Base-by-base conservation (phyloP, 2,113 vertebrate species). In the Sprattus sprattus region DNA sequence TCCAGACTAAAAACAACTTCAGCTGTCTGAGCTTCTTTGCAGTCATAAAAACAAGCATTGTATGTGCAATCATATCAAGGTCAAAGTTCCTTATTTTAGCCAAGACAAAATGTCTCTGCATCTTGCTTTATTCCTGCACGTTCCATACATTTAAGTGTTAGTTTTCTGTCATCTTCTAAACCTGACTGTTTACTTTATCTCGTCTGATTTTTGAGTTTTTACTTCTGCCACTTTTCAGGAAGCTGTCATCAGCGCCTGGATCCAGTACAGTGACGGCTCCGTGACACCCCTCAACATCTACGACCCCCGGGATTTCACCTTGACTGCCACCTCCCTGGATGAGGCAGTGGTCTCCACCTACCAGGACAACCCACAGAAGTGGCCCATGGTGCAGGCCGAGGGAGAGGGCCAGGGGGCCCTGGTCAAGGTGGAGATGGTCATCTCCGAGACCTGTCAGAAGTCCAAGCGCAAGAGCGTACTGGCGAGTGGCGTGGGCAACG, bases 371-470 rank as follows among this genome's bases (percentile, higher is more conserved):
- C 91, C 92, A 85, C 91, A 96, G 49, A 92, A 87, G 15, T 97
- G 97, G 97, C 97, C 97, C 0, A 88, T 93, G 0, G 93, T 99
- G 6, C 94, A 97, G 45, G 98, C 97, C 0, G 97, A 99, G 89
- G 96, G 96, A 0, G 97, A 99, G 2, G 98, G 98, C 6, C 98
- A 99, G 86, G 98, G 98, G 0, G 90, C 95, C 0, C 92, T 99
- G 84, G 94, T 99, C 13, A 97, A 96, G 44, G 94, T 98, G 0
- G 98, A 99, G 89, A 95, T 99, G 96, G 94, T 97, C 44, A 98
- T 99, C 90, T 97, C 98, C 0, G 98, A 99, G 81, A 94, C 95
- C 0, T 99, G 98, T 60, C 98, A 99, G 95, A 99, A 99, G 91
- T 98, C 96, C 16, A 99, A 99, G 93, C 90, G 98, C 86, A 99